Evolutionary conservation across 2,888 invertebrate species (phyloP), one percentile per base, ranked within the genome.

Genomic region (Tolmerus cingulatus): DNA sequence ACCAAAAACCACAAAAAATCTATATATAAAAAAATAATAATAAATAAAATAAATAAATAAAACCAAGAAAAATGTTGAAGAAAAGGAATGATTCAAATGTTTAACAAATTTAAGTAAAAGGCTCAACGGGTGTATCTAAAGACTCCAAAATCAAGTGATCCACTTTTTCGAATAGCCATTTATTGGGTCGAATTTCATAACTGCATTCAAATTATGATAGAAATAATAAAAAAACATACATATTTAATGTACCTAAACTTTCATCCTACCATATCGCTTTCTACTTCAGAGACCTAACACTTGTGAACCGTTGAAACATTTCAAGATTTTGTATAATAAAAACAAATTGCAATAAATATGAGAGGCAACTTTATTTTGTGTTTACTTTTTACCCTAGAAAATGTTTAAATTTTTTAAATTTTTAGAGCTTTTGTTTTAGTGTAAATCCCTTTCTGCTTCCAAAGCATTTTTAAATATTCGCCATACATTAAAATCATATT

Each of bases 241-340:
- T 76, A 40, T 76, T 76, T 76, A 37, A 34, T 34, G 82, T 82
- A 82, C 82, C 82, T 82, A 37, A 66, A 57, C 66, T 57, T 57
- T 37, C 82, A 57, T 57, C 57, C 34, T 37, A 82, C 37, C 82
- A 82, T 82, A 82, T 82, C 82, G 82, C 82, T 82, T 82, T 37
- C 51, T 27, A 78, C 46, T 46, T 81, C 81, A 51, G 78, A 78
- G 81, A 82, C 66, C 34, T 82, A 76, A 76, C 57, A 57, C 9
- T 23, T 66, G 37, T 34, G 23, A 66, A 82, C 57, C 37, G 57
- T 57, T 82, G 30, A 82, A 57, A 82, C n/a, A 82, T 34, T 82
- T 78, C 34, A 66, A 82, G 23, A 81, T 82, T 82, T 82, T 82
- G 82, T 82, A 82, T 78, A 43, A 57, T 34, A 82, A 51, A 57